phyloP scores from a whole-genome alignment of 2,113 vertebrate species.

The Phoxinus phoxinus region DNA sequence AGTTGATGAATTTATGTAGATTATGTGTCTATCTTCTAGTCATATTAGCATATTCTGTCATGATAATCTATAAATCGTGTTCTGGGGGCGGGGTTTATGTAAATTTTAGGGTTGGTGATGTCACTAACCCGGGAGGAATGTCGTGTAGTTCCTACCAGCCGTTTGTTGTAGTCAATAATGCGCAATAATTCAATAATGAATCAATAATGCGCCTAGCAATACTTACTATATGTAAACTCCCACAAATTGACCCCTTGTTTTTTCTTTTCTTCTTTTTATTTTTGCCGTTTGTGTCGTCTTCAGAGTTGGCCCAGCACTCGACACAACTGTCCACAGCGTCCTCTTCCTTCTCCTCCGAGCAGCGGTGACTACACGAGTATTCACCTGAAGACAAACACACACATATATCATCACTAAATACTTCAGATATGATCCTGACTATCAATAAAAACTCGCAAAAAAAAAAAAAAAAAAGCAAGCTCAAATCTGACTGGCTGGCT shows the following conservation, averaged over 20 bases:
- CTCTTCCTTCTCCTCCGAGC: slow-evolving; percentile 88
- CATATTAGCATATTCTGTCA: too few relatives aligned
- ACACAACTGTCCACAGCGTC: slow-evolving; percentile 90
- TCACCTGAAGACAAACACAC: slow-evolving; percentile 75
- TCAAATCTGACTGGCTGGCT: background rate
- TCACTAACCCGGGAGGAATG: too few relatives aligned
- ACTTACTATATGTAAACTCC: slow-evolving; percentile 66
- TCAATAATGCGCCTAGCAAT: too few relatives aligned
- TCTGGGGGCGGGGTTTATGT: too few relatives aligned
- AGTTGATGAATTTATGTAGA: too few relatives aligned
- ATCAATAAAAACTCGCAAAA: background rate
- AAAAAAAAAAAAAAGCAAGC: background rate
- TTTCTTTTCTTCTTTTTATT: slow-evolving; percentile 98
- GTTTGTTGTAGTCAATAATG: too few relatives aligned
- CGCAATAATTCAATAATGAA: too few relatives aligned
- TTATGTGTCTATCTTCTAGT: too few relatives aligned
- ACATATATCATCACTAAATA: background rate
- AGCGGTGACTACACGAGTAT: slow-evolving; percentile 81
- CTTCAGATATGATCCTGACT: background rate
- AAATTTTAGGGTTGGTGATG: too few relatives aligned
- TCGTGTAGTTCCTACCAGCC: too few relatives aligned
- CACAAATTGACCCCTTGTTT: slow-evolving; percentile 83
- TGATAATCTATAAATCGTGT: too few relatives aligned
- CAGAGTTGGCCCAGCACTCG: slow-evolving; percentile 91
- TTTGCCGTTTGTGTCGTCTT: slow-evolving; percentile 85